Evolutionary conservation across 2,113 vertebrate species (phyloP), one percentile per base, ranked within the genome.

Genomic region (Triplophysa siluroides): DNA sequence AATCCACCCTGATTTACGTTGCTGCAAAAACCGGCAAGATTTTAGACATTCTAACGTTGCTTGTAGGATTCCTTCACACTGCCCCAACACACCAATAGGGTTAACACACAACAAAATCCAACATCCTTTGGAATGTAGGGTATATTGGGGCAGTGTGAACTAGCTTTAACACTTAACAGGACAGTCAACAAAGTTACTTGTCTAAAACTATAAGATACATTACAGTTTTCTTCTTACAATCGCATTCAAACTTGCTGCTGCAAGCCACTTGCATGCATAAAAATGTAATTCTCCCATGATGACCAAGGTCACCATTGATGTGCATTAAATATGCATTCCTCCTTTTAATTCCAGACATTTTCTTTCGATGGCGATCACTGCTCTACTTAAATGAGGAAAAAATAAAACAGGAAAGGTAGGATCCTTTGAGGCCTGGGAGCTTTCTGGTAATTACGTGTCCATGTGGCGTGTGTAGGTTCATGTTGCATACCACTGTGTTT

Each of bases 381-480:
- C 54, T n/a, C n/a, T 58, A 56, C 69, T 56, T 38, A 75, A 75
- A 63, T 21, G 14, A n/a, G 6, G 19, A 50, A 13, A 41, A 18
- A 38, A 21, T 43, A 43, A 45, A 45, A 45, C 10, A 45, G 1
- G 43, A 65, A 58, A 2, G 47, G 38, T 58, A 74, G 38, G 74
- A 68, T 70, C 54, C 50, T 63, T 58, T 18, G 65, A 81, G 68
- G 58, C 38, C 66, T 56, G 29, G 69, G 64, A 66, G 45, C 74
- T 78, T 76, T 67, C 68, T 78, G 58, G 68, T 72, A 78, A 73
- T 77, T 64, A 63, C 50, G 72, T 80, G 73, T 80, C 63, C 19
- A 78, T 81, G 64, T 77, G 66, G 62, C 67, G 26, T 81, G 78
- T 77, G 77, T 69, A 76, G 47, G 29, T 75, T 83, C 71, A 73